phyloP scores from a whole-genome alignment of 2,797 vertebrate genomes.

The Macroramphosus scolopax region DNA sequence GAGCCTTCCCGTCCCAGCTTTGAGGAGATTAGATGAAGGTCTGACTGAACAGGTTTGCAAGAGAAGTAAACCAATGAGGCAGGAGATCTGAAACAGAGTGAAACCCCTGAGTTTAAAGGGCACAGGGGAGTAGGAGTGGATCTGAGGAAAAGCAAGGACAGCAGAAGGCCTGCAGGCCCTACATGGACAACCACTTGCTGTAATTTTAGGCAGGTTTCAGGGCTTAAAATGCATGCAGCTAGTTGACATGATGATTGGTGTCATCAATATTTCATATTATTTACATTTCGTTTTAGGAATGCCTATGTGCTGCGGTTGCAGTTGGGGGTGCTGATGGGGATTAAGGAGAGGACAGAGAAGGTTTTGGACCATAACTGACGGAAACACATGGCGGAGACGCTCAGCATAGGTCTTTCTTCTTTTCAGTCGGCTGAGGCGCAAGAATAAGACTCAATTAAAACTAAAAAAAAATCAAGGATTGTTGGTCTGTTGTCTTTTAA shows the following conservation, averaged over 20 bases:
- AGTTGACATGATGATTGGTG: conserved; percentile 19
- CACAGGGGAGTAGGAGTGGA: conserved; percentile 32
- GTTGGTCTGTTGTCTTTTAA: too few relatives aligned
- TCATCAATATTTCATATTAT: too few relatives aligned
- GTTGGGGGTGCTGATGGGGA: too few relatives aligned
- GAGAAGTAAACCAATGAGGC: conserved; percentile 36
- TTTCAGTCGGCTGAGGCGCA: too few relatives aligned
- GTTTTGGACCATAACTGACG: too few relatives aligned
- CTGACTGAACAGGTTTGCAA: conserved; percentile 37
- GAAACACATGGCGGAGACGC: too few relatives aligned
- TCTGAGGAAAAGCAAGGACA: conserved; percentile 35
- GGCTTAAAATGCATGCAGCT: conserved; percentile 43
- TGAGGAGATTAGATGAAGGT: conserved; percentile 63
- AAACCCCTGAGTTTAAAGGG: conserved; percentile 31
- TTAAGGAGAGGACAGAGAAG: too few relatives aligned
- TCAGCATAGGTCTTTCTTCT: too few relatives aligned
- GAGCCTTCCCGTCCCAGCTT: conserved; percentile 45
- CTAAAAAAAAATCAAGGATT: too few relatives aligned
- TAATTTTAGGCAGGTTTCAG: conserved; percentile 42
- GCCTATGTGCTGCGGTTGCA: too few relatives aligned
- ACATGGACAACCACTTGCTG: conserved; percentile 53
- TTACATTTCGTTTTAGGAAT: too few relatives aligned
- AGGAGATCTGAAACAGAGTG: conserved; percentile 33
- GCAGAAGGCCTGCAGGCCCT: conserved; percentile 26
- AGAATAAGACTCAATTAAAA: too few relatives aligned